phyloP scores from a whole-genome alignment of 2,113 vertebrate genomes.

The Columbina picui region DNA sequence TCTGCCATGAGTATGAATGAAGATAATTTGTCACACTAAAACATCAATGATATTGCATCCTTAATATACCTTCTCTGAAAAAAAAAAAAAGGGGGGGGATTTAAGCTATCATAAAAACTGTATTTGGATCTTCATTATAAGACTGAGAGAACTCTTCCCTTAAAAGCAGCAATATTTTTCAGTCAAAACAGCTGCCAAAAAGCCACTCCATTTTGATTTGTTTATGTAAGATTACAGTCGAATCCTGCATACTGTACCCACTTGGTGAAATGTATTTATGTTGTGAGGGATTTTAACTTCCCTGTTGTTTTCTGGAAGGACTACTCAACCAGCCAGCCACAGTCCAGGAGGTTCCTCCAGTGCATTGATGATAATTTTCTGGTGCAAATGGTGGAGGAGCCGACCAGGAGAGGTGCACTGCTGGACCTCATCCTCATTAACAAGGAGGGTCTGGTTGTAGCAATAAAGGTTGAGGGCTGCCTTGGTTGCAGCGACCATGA shows the following conservation, averaged over 20 bases:
- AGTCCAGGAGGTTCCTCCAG: too few relatives aligned
- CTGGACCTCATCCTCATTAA: too few relatives aligned
- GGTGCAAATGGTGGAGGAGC: too few relatives aligned
- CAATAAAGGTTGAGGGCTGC: too few relatives aligned
- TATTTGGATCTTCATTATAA: not conserved
- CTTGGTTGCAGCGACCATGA: too few relatives aligned
- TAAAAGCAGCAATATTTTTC: slow-evolving; percentile 6
- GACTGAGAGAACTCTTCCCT: not conserved
- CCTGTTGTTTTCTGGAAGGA: too few relatives aligned
- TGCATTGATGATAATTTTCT: too few relatives aligned
- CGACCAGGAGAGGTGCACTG: too few relatives aligned
- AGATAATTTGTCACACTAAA: not conserved
- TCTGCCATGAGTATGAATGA: not conserved
- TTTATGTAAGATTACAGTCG: not conserved
- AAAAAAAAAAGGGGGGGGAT: not conserved
- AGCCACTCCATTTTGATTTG: not conserved
- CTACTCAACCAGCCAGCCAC: too few relatives aligned
- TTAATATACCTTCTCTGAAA: not conserved
- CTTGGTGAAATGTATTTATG: not conserved
- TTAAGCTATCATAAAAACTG: not conserved
- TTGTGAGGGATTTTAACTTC: too few relatives aligned
- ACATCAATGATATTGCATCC: not conserved
- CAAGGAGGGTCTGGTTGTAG: too few relatives aligned
- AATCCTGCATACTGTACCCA: not conserved
- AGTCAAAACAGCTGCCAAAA: not conserved